Evolutionary conservation across 2,888 invertebrate genomes (phyloP).

Genomic region (Hydrotaea diabolus): DNA sequence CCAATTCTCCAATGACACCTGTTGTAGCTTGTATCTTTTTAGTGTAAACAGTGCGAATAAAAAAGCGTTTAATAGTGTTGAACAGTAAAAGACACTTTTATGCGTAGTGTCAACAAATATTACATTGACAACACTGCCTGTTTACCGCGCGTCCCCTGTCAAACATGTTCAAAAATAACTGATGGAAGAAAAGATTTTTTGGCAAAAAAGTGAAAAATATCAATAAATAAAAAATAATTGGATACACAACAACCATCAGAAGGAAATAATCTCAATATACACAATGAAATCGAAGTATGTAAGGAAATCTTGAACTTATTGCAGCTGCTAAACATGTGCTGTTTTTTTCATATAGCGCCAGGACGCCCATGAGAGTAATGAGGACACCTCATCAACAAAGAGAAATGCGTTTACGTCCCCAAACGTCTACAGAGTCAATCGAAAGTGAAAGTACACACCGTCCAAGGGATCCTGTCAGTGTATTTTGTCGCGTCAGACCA

Average conservation of each 20-base stretch:
- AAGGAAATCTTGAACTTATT: not conserved
- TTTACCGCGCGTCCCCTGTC: constrained; percentile 55
- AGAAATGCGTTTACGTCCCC: constrained; percentile 68
- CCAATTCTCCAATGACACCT: too few species aligned
- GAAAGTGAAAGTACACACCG: constrained; percentile 63
- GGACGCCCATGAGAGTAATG: constrained; percentile 75
- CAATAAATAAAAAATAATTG: not conserved
- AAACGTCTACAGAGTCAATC: constrained; percentile 49
- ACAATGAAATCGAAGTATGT: constrained; percentile 68
- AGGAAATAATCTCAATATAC: not conserved
- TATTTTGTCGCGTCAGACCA: constrained; percentile 93
- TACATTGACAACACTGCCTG: too few species aligned
- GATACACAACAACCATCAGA: not conserved
- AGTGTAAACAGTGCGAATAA: too few species aligned
- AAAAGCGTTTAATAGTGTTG: too few species aligned
- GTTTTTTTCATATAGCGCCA: constrained; percentile 69
- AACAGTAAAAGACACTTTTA: too few species aligned
- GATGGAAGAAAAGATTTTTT: constrained; percentile 26
- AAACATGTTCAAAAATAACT: constrained; percentile 63
- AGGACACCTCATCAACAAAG: constrained; percentile 70
- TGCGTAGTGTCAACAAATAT: too few species aligned
- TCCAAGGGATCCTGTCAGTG: constrained; percentile 89
- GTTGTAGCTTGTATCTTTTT: too few species aligned
- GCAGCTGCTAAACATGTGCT: not conserved
- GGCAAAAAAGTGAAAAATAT: not conserved